Evolutionary conservation across 2,797 vertebrate species (phyloP), one percentile per base, ranked within the genome.

Genomic region (Phyllotis vaccarum): DNA sequence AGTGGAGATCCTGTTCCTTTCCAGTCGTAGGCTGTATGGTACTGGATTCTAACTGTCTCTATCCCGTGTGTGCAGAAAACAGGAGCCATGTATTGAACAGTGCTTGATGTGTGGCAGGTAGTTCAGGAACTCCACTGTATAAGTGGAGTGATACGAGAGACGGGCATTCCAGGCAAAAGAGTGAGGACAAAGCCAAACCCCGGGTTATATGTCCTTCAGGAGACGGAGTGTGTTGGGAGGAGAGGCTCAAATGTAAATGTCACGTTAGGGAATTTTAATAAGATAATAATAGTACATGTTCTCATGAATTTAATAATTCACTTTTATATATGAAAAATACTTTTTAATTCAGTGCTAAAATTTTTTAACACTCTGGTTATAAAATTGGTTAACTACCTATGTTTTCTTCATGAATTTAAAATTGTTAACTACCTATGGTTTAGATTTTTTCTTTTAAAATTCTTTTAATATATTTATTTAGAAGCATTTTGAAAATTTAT

Each of bases 261-360:
- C 29, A 79, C 31, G 49, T 82, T 78, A 81, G 43, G 17, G 17
- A 70, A 21, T 58, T 89, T 80, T 82, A 86, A 52, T 74, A 37
- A 70, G 52, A 62, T 10, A 46, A 16, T 79, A 92, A 56, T 49
- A 54, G 62, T 90, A 34, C 13, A 58, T 11, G 3, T 76, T 87
- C 22, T 89, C 19, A 64, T 79, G 74, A 76, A 85, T 94, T 89
- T 81, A 14, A 37, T 79, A 85, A 64, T n/a, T 49, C 46, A 49
- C 9, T 68, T 43, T 64, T 1, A 2, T 92, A 31, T 27, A 40
- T 76, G 52, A 56, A 43, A 91, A 92, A 60, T 96, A 80, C 92
- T 89, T 96, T 95, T 58, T 89, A 89, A 96, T 86, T 49, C 86
- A 85, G 31, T 52, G 6, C 87, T 93, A 92, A 93, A 82, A 72